Evolutionary conservation across 2,113 vertebrate species (phyloP).

Genomic region (Prinia subflava): DNA sequence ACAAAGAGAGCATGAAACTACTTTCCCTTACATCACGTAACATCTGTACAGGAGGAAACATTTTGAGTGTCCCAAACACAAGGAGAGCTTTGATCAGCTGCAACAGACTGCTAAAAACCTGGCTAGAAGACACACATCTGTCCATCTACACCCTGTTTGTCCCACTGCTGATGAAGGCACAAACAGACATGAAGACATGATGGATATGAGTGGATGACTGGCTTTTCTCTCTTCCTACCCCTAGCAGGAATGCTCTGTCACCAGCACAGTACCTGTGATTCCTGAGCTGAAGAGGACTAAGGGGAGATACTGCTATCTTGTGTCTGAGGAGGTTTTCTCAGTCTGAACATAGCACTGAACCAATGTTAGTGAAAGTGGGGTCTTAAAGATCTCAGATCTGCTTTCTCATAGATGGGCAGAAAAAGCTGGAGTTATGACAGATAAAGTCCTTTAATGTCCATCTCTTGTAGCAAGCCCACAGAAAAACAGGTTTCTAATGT

Average conservation of each 20-base stretch:
- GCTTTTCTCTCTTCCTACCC: neutral
- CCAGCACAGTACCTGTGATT: neutral
- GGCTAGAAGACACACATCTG: neutral
- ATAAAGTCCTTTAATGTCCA: neutral
- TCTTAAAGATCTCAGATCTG: neutral
- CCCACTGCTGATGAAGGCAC: neutral
- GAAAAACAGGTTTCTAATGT: neutral
- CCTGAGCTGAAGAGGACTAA: neutral
- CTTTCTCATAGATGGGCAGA: neutral
- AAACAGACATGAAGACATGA: neutral
- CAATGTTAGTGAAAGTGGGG: neutral
- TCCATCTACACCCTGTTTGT: neutral
- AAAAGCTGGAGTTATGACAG: neutral
- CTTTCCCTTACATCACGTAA: neutral
- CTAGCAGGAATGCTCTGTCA: neutral
- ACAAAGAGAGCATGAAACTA: neutral
- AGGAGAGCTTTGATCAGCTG: neutral
- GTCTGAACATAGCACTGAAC: no score
- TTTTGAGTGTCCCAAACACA: neutral
- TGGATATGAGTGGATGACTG: neutral
- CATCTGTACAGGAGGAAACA: neutral
- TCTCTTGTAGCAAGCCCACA: neutral
- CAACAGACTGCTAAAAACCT: neutral
- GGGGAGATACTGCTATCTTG: neutral
- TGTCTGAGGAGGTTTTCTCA: neutral